Evolutionary conservation across 2,113 vertebrate species (phyloP), one percentile per base, ranked within the genome.

Genomic region (Periophthalmus modestus): DNA sequence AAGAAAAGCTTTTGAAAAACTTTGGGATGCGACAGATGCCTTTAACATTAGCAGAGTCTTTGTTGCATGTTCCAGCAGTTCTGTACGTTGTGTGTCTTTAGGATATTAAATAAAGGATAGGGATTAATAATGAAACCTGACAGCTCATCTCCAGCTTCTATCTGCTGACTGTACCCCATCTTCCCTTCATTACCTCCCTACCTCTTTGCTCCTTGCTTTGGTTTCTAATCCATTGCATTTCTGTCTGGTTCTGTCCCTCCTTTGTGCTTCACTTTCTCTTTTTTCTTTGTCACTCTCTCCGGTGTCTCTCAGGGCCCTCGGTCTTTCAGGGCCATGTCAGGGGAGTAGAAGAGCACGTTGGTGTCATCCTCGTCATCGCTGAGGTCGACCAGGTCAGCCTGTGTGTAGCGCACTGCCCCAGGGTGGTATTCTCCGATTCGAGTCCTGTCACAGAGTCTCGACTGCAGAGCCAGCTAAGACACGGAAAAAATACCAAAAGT

Each of bases 101-200:
- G 94, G 94, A 94, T 95, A 96, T 97, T 96, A 97, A 96, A 97
- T 97, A 96, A 96, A 93, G 93, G 92, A 86, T 90, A 90, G 92
- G 91, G 94, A 96, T 96, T 95, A 95, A 96, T 96, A 96, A 96
- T 95, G 94, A 95, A 96, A 94, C 94, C 93, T 96, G 95, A 95
- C 95, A 96, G 94, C 92, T 95, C 94, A 94, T 94, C 94, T 94
- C 85, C 90, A 69, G 91, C 89, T 88, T 92, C 94, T 91, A 90
- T 80, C 90, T 94, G 92, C 81, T 88, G 91, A 92, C 87, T 88
- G 89, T 88, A n/a, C 85, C 83, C 80, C 88, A 86, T 89, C 88
- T 88, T 86, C 69, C 72, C 73, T 82, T 73, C 83, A 73, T 82
- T 82, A 77, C 72, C 87, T 84, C 69, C 75, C 88, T 80, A 82